These are phyloP conservation scores for Parascotia fuliginaria DNA, from an alignment of 2,888 invertebrate species.

Conservation along the genomic window DNA sequence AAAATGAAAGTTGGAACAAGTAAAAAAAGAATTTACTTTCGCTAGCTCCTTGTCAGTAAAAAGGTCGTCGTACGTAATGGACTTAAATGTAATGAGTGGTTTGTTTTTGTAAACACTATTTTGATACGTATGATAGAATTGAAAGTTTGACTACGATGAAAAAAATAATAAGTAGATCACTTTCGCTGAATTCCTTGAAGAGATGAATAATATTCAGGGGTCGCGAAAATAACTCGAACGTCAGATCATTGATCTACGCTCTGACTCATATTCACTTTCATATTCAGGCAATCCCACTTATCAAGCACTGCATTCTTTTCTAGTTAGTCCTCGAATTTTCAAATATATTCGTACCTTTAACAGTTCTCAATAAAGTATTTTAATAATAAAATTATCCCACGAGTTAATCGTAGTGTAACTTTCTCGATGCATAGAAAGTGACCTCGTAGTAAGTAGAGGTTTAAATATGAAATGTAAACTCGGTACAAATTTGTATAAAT, in stretches of 20 bases:
- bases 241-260: constrained; percentile 49
- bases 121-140: constrained; percentile 4
- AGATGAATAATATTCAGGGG: constrained; percentile 28
- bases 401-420: constrained; percentile 38
- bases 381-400: constrained; percentile 34
- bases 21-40: constrained; percentile 18
- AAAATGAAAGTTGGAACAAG: constrained; percentile 22
- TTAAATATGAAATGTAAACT: constrained; percentile 45
- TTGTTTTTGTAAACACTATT: constrained; percentile 3
- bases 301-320: constrained; percentile 26
- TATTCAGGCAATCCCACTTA: constrained; percentile 51
- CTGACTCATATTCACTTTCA: constrained; percentile 71
- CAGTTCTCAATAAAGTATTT: constrained; percentile 22
- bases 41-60: constrained; percentile 18
- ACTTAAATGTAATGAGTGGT: constrained; percentile 6
- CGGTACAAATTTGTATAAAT: constrained; percentile 29
- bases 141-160: constrained; percentile 35
- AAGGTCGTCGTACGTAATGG: constrained; percentile 9
- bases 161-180: constrained; percentile 39
- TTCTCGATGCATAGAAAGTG: constrained; percentile 47
- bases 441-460: constrained; percentile 46
- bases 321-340: constrained; percentile 14
- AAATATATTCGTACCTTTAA: neutral
- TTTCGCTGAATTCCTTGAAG: constrained; percentile 56
- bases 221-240: constrained; percentile 34